Percentiles rank a stretch among this genome's conserved stretches.
phyloP scores from a whole-genome alignment of 2,113 vertebrate species.

The Sturnira hondurensis region DNA sequence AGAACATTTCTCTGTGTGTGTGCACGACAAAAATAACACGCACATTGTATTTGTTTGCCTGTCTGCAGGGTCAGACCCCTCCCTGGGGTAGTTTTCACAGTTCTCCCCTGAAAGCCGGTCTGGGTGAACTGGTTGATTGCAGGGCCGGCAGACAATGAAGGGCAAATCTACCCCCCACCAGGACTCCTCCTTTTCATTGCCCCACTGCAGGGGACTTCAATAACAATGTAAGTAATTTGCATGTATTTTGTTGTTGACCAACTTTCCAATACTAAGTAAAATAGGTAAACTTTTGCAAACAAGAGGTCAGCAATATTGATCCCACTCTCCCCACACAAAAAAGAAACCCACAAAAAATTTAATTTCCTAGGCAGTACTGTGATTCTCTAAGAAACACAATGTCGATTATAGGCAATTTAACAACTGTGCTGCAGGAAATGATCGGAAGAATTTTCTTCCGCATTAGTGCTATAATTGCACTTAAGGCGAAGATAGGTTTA shows the following conservation, averaged over 20 bases:
- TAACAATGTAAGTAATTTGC: not conserved
- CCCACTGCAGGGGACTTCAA: not conserved
- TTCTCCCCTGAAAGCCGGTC: not conserved
- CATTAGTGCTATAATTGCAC: not conserved
- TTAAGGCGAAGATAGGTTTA: constrained; percentile 43
- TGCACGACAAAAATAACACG: not conserved
- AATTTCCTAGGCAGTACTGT: not conserved
- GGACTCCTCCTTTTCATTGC: not conserved
- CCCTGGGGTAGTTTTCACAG: not conserved
- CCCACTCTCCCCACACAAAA: rapidly evolving
- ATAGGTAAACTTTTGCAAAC: not conserved
- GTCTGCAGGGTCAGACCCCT: not conserved
- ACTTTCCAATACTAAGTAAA: not conserved
- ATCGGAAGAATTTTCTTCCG: not conserved
- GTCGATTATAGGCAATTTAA: not conserved
- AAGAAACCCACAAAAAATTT: not conserved
- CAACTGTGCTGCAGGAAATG: constrained; percentile 15
- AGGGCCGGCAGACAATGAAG: not conserved
- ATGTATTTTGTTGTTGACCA: not conserved
- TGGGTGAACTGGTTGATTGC: not conserved
- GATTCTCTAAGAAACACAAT: not conserved
- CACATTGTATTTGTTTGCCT: not conserved
- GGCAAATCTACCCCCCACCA: not conserved
- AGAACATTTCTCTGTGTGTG: not conserved
- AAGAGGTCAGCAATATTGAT: not conserved